Percentiles rank a stretch among this genome's conserved stretches.
Conservation (phyloP, 2,113 vertebrate species). For the Epinephelus moara region DNA sequence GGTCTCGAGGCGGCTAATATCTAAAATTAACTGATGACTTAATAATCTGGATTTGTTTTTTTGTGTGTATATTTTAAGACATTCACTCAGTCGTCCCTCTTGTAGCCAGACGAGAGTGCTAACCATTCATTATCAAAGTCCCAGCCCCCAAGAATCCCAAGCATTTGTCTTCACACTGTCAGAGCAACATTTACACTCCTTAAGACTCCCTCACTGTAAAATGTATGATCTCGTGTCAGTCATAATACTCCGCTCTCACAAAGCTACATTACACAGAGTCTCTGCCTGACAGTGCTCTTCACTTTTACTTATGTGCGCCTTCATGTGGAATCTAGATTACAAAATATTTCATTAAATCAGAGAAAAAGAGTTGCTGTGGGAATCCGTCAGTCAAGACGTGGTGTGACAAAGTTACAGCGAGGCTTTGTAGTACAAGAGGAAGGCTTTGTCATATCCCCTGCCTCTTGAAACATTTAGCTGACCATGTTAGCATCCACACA, state of each 20-base stretch:
- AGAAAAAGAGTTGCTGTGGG: neutral
- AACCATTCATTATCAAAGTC: slow-evolving; percentile 31
- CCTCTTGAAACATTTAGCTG: slow-evolving; percentile 69
- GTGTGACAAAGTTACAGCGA: slow-evolving; percentile 30
- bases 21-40: slow-evolving; percentile 8
- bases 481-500: slow-evolving; percentile 45
- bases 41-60: neutral
- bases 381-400: slow-evolving; percentile 2
- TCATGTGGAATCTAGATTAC: slow-evolving; percentile 20
- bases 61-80: neutral
- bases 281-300: neutral
- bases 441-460: slow-evolving; percentile 42
- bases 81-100: neutral
- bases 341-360: slow-evolving; percentile 37
- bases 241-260: slow-evolving; percentile 1
- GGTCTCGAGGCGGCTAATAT: neutral
- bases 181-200: slow-evolving; percentile 21
- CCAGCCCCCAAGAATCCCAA: slow-evolving; percentile 34
- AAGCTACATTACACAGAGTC: neutral
- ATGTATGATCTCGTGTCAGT: slow-evolving; percentile 21
- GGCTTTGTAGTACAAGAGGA: slow-evolving; percentile 51
- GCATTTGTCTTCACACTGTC: slow-evolving; percentile 35
- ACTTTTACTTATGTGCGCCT: neutral
- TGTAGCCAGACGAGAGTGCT: neutral
- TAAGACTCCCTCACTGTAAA: slow-evolving; percentile 3